phyloP scores from a whole-genome alignment of 2,888 invertebrate genomes.

The Campoplex capitator region DNA sequence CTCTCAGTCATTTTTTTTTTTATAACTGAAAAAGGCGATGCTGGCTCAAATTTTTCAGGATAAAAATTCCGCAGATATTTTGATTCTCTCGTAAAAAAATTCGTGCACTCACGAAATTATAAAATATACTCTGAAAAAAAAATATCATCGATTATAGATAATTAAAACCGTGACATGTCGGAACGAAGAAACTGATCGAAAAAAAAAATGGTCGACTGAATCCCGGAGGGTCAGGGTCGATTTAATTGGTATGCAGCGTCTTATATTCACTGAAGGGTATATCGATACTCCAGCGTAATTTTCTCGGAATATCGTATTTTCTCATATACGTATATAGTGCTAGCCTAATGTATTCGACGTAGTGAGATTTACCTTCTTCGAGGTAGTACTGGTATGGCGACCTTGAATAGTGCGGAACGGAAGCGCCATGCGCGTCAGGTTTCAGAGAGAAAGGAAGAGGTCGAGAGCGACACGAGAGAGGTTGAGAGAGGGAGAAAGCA shows the following conservation, averaged over 20 bases:
- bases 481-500: constrained; percentile 50
- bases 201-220: background rate
- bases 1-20: background rate
- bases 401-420: constrained; percentile 58
- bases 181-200: background rate
- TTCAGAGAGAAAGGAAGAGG: constrained; percentile 42
- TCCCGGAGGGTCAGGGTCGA: constrained; percentile 2
- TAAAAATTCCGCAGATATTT: background rate
- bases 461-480: constrained; percentile 27
- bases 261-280: background rate
- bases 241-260: background rate
- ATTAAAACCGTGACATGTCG: background rate
- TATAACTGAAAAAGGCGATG: background rate
- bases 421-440: constrained; percentile 62
- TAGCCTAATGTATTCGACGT: constrained; percentile 39
- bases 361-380: constrained; percentile 49
- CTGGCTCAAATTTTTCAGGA: background rate
- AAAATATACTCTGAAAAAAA: background rate
- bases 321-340: background rate
- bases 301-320: background rate
- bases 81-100: background rate
- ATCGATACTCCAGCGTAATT: background rate
- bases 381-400: constrained; percentile 30
- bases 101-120: background rate
- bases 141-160: background rate